Evolutionary conservation across 2,113 vertebrate genomes (phyloP).

Genomic region (Euleptes europaea): DNA sequence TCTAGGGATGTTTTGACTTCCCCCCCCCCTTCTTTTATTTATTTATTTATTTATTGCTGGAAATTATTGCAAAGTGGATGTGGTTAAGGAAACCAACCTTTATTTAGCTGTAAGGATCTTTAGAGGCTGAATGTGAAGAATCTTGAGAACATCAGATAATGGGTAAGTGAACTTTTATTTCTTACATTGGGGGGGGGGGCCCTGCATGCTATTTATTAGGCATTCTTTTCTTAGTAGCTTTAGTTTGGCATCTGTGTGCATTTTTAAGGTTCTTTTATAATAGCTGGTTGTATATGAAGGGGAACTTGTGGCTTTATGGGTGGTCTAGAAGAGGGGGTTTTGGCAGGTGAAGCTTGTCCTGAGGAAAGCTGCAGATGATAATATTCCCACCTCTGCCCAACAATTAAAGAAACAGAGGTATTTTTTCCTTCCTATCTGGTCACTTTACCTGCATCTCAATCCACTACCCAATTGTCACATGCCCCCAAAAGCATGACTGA

Average conservation of each 20-base stretch:
- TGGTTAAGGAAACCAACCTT: conserved; percentile 15
- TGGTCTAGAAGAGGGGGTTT: neutral
- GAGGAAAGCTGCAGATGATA: neutral
- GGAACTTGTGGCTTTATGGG: no score
- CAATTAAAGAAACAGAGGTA: neutral
- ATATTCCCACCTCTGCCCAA: neutral
- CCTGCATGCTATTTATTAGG: neutral
- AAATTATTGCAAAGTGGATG: conserved; percentile 1
- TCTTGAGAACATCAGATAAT: conserved; percentile 10
- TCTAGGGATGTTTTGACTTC: neutral
- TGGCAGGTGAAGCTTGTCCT: neutral
- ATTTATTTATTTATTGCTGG: neutral
- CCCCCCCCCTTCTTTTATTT: neutral
- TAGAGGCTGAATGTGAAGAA: conserved; percentile 36
- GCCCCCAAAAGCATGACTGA: neutral
- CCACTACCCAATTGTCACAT: neutral
- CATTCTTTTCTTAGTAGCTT: neutral
- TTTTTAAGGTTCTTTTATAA: conserved; percentile 41
- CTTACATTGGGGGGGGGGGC: neutral
- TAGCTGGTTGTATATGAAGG: neutral
- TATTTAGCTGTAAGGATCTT: conserved; percentile 9
- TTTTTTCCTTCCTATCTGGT: neutral
- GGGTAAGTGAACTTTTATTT: conserved; percentile 28
- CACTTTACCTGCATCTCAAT: neutral
- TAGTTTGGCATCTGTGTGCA: neutral